phyloP scores from a whole-genome alignment of 1,140 invertebrate species.

The Tribolium madens region DNA sequence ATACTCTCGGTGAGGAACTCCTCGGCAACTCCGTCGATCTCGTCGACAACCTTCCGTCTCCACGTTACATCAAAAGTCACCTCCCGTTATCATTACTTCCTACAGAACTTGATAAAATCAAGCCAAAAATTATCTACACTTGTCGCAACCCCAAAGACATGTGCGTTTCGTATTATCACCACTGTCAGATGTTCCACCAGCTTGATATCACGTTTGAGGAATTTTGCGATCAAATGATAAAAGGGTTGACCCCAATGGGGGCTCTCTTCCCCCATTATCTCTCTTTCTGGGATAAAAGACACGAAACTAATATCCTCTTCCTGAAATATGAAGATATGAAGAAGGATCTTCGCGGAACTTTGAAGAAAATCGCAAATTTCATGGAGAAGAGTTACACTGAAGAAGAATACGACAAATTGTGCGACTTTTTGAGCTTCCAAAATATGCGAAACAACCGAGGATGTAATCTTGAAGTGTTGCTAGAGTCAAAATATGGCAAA shows the following conservation, averaged over 20 bases:
- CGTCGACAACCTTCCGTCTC: constrained; percentile 75
- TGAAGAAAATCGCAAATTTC: constrained; percentile 80
- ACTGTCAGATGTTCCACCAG: constrained; percentile 78
- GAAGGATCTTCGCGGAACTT: constrained; percentile 72
- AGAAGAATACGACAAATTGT: constrained; percentile 74
- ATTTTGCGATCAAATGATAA: constrained; percentile 83
- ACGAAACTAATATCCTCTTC: constrained; percentile 83
- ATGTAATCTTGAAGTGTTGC: constrained; percentile 74
- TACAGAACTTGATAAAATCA: constrained; percentile 73
- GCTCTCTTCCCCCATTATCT: constrained; percentile 76
- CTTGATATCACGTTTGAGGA: constrained; percentile 82
- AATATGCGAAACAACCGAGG: constrained; percentile 84
- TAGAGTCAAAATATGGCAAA: constrained; percentile 69
- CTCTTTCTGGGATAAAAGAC: constrained; percentile 78
- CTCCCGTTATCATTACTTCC: constrained; percentile 81
- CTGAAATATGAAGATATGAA: constrained; percentile 91
- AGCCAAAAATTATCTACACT: constrained; percentile 89
- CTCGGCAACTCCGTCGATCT: constrained; percentile 75
- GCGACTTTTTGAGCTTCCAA: constrained; percentile 82
- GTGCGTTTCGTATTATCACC: constrained; percentile 93
- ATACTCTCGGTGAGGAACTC: constrained; percentile 41
- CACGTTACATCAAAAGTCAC: constrained; percentile 85
- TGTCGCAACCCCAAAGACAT: constrained; percentile 94
- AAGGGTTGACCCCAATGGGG: constrained; percentile 67
- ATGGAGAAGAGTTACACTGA: constrained; percentile 76